Percentiles rank a stretch among this genome's conserved stretches.
Conservation (phyloP, 2,797 vertebrate species). For the Borostomias antarcticus region DNA sequence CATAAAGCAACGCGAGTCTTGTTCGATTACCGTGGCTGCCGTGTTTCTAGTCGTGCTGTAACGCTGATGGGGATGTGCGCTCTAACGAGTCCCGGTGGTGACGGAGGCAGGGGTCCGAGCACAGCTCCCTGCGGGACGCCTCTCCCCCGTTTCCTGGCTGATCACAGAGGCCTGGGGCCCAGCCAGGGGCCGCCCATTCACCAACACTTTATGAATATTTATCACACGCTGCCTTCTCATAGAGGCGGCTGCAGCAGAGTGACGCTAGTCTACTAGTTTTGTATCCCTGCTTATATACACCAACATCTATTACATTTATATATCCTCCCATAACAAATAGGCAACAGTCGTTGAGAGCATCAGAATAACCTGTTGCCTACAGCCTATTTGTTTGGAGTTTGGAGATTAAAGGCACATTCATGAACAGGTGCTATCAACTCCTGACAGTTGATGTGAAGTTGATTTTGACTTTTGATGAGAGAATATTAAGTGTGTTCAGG, state of each 20-base stretch:
- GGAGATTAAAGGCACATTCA: not conserved
- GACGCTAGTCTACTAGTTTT: not conserved
- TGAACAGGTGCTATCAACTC: not conserved
- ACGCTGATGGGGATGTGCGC: not conserved
- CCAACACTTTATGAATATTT: constrained; percentile 27
- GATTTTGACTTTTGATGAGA: not conserved
- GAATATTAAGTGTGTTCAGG: not conserved
- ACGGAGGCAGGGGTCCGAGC: not conserved
- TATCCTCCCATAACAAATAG: not conserved
- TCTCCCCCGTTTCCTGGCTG: constrained; percentile 33
- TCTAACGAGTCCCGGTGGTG: not conserved
- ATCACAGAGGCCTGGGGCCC: constrained; percentile 9
- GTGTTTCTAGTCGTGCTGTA: not conserved
- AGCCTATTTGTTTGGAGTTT: not conserved
- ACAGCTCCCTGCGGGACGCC: not conserved
- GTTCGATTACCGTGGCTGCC: not conserved
- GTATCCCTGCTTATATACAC: not conserved
- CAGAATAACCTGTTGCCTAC: not conserved
- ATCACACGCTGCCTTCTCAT: not conserved
- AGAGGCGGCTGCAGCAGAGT: not conserved
- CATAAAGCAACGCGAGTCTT: not conserved
- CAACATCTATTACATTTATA: not conserved
- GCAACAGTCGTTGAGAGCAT: not conserved
- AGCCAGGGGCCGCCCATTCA: constrained; percentile 1
- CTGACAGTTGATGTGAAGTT: not conserved